Evolutionary conservation across 2,797 vertebrate genomes (phyloP), one percentile per base, ranked within the genome.

Genomic region (Glyptemys insculpta): DNA sequence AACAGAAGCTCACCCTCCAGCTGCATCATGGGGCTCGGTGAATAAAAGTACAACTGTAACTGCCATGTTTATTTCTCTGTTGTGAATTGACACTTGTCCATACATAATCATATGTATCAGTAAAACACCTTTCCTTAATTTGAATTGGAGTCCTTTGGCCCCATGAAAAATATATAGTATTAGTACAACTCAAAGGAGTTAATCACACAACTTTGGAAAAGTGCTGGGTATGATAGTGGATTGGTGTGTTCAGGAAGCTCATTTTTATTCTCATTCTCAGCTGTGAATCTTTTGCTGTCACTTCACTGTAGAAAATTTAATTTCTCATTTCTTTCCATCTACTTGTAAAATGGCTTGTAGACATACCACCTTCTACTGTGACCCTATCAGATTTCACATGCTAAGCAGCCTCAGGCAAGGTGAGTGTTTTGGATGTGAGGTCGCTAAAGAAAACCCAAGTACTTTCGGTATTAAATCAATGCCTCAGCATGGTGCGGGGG

Each of bases 21-120:
- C 54, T 78, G 49, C 6, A 88, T 72, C 82, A 59, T 1, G 0
- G 14, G 41, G 41, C 72, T n/a, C 18, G 83, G 25, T 72, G 56
- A 89, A 88, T 93, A 90, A 94, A 37, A 88, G 62, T 79, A 53
- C 56, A 41, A 62, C 83, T 54, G 1, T 44, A 91, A 92, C 8
- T 0, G 29, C 72, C 81, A 82, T 0, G 2, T 31, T 53, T 88
- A 2, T 53, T 93, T 92, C 65, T 93, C 78, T 47, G 37, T 92
- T 96, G 76, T 37, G 85, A 95, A 95, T 88, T 76, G 0, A 92
- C 29, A 27, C n/a, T 87, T 72, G 56, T 31, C 27, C 5, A 8
- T 23, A 81, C 83, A 57, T 41, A 6, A 8, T 18, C 14, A 49
- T 41, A 76, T 87, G 50, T 47, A 65, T 12, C 79, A 87, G 85